Percentiles rank a stretch among this genome's conserved stretches.
phyloP scores from a whole-genome alignment of 2,113 vertebrate species.

The Aplodontia rufa region DNA sequence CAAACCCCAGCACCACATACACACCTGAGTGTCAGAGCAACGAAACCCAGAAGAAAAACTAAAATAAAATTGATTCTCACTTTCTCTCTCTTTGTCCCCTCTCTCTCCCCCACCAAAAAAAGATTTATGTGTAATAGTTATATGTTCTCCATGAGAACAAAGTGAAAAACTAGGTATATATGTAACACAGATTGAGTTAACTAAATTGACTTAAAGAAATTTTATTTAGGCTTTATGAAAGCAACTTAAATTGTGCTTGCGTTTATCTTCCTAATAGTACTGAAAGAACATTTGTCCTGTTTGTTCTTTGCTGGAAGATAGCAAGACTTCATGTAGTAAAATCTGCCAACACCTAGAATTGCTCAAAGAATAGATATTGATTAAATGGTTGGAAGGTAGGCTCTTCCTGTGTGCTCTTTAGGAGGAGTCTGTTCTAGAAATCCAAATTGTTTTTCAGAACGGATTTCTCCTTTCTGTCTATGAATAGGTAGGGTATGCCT shows the following conservation, averaged over 20 bases:
- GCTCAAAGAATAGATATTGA: background rate
- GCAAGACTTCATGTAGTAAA: slow-evolving; percentile 19
- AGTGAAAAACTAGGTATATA: background rate
- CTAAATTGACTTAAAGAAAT: slow-evolving; percentile 4
- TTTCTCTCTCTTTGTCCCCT: too few species aligned
- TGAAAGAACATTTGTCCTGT: background rate
- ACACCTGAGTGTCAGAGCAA: too few species aligned
- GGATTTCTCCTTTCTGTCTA: background rate
- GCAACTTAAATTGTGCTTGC: background rate
- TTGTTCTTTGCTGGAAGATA: slow-evolving; percentile 32
- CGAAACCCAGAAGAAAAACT: too few species aligned
- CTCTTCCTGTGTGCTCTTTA: background rate
- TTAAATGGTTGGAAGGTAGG: background rate
- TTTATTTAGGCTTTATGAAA: slow-evolving; percentile 8
- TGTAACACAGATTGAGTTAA: background rate
- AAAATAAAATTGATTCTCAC: too few species aligned
- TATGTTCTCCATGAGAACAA: background rate
- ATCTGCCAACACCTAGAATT: background rate
- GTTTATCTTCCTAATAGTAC: background rate
- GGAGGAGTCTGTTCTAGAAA: slow-evolving; percentile 28
- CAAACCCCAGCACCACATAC: too few species aligned
- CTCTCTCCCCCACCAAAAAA: too few species aligned
- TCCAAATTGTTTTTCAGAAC: background rate
- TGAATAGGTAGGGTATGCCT: background rate
- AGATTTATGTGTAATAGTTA: slow-evolving; percentile 32